phyloP scores from a whole-genome alignment of 2,888 invertebrate species.

The Amiota mariae region DNA sequence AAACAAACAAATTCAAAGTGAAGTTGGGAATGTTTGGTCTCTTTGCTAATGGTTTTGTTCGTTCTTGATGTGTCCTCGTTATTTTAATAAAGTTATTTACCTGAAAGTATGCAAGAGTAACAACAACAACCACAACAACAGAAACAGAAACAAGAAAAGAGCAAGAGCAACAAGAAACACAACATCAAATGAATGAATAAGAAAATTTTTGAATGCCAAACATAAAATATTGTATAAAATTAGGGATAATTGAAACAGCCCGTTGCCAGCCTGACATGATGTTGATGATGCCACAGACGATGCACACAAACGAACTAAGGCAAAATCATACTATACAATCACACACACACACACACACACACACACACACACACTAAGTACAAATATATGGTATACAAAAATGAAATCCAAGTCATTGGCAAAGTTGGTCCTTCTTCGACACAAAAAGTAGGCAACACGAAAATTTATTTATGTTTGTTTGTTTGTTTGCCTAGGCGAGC shows the following conservation, averaged over 20 bases:
- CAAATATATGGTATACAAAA: conserved; percentile 24
- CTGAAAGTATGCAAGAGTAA: conserved; percentile 64
- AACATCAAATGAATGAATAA: neutral
- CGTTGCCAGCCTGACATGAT: conserved; percentile 64
- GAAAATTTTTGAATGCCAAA: conserved; percentile 56
- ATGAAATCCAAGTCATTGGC: conserved; percentile 36
- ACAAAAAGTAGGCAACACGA: conserved; percentile 13
- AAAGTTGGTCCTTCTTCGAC: conserved; percentile 56
- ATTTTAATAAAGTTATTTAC: conserved; percentile 67
- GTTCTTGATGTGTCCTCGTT: conserved; percentile 50
- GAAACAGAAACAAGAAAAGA: neutral
- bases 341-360: conserved; percentile 1
- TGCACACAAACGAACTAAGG: conserved; percentile 57
- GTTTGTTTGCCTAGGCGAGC: conserved; percentile 47
- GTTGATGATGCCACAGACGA: conserved; percentile 42
- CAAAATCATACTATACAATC: conserved; percentile 24
- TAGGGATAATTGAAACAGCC: conserved; percentile 65
- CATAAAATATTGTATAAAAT: conserved; percentile 57
- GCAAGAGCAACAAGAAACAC: too few relatives aligned
- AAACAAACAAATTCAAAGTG: conserved; percentile 9
- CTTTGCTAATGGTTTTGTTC: neutral
- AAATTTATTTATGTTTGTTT: conserved; percentile 60
- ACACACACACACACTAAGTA: neutral
- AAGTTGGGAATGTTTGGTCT: neutral
- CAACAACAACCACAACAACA: neutral